Conservation (phyloP, 2,888 invertebrate species). For the Globia sparganii region DNA sequence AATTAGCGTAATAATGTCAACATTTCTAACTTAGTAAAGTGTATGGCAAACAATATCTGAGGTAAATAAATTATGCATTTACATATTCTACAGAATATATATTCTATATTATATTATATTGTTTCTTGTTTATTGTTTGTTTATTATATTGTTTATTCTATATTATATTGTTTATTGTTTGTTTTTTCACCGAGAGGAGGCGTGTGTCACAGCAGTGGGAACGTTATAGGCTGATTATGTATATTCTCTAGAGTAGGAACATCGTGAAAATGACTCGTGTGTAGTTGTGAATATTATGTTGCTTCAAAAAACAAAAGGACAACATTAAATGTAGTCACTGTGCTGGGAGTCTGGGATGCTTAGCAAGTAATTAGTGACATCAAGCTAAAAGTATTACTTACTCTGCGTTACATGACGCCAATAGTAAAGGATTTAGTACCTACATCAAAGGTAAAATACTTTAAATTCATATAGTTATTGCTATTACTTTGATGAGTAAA, state of each 20-base stretch:
- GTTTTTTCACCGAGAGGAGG: too few relatives aligned
- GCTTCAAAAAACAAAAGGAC: background rate
- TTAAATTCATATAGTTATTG: background rate
- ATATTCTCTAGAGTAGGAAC: background rate
- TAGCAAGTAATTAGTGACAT: background rate
- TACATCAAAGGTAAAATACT: background rate
- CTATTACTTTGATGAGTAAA: background rate
- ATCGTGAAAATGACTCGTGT: background rate
- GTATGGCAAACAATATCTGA: background rate
- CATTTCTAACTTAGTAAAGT: constrained; percentile 7
- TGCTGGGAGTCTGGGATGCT: too few relatives aligned
- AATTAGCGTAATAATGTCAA: constrained; percentile 36
- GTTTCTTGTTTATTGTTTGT: too few relatives aligned
- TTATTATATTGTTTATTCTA: too few relatives aligned
- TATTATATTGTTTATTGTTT: too few relatives aligned
- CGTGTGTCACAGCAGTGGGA: too few relatives aligned
- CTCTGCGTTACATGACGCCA: background rate
- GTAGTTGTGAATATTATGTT: background rate
- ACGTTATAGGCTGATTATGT: too few relatives aligned
- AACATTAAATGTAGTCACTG: background rate
- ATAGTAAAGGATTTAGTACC: background rate
- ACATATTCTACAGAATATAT: constrained; percentile 7
- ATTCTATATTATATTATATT: too few relatives aligned
- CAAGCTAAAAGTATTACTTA: background rate
- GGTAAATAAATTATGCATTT: constrained; percentile 17